Percentiles rank a stretch among this genome's conserved stretches.
Conservation (phyloP, 2,888 invertebrate species). For the Dyspetes luteomarginatus region DNA sequence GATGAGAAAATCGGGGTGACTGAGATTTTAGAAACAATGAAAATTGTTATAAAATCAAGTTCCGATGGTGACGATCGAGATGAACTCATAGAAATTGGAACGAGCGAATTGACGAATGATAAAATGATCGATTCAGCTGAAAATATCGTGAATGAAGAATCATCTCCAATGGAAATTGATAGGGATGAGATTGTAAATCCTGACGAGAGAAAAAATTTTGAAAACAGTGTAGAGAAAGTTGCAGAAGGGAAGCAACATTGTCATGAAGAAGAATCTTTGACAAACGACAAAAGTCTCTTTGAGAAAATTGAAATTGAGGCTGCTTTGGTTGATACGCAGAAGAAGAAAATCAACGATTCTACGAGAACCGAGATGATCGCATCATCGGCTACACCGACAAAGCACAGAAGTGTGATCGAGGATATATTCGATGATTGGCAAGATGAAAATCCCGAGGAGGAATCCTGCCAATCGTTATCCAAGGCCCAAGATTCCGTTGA, state of each 20-base stretch:
- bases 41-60: constrained; percentile 26
- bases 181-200: not conserved
- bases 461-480: constrained; percentile 60
- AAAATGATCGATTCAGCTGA: not conserved
- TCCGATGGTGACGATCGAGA: not conserved
- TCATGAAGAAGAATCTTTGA: not conserved
- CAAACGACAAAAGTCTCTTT: constrained; percentile 10
- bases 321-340: not conserved
- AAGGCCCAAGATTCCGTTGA: constrained; percentile 77
- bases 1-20: not conserved
- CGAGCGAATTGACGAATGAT: not conserved
- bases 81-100: not conserved
- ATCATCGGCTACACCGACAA: constrained; percentile 37
- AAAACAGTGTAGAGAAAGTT: constrained; percentile 3
- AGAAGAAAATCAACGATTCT: not conserved
- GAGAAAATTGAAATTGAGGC: not conserved
- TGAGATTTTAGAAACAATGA: not conserved
- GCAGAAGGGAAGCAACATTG: not conserved
- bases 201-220: not conserved
- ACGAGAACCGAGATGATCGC: not conserved
- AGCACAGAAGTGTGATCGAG: constrained; percentile 79
- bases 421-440: constrained; percentile 82
- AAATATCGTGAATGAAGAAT: not conserved
- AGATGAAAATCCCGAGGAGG: constrained; percentile 79
- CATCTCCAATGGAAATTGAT: not conserved